These are phyloP conservation scores for Urophycis tenuis DNA, from an alignment of 2,797 vertebrate species.

Conservation along the genomic window DNA sequence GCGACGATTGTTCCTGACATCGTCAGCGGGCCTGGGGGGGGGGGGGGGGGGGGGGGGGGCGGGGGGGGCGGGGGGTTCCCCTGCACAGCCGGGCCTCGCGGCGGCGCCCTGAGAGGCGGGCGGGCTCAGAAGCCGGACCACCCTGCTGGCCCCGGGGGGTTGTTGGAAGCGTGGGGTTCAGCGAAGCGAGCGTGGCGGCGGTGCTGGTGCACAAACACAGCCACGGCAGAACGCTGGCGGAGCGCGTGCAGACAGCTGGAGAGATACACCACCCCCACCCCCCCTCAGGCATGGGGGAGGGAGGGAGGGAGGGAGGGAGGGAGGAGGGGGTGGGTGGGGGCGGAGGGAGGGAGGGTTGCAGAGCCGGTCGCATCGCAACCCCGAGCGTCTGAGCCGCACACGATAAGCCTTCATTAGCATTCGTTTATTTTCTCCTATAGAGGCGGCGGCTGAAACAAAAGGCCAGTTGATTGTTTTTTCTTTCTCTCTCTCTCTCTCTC, in stretches of 20 bases:
- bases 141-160: not conserved
- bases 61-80: not conserved
- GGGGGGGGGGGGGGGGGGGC: no score
- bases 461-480: slow-evolving; percentile 71
- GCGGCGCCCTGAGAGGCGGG: not conserved
- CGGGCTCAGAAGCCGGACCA: not conserved
- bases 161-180: not conserved
- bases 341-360: slow-evolving; percentile 43
- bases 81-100: not conserved
- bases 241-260: not conserved
- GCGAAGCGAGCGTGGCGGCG: not conserved
- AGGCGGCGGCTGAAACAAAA: slow-evolving; percentile 66
- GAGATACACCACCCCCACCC: not conserved
- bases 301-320: slow-evolving; percentile 37
- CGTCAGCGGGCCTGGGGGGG: no score
- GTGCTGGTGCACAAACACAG: not conserved
- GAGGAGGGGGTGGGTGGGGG: slow-evolving; percentile 37
- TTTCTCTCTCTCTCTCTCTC: not conserved
- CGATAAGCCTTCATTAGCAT: slow-evolving; percentile 79
- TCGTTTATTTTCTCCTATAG: slow-evolving; percentile 65
- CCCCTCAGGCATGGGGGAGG: no score
- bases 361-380: slow-evolving; percentile 61
- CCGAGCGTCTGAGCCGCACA: slow-evolving; percentile 59
- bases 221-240: no score
- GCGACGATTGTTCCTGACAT: not conserved